Evolutionary conservation across 2,113 vertebrate species (phyloP).

Genomic region (Vulpes lagopus): DNA sequence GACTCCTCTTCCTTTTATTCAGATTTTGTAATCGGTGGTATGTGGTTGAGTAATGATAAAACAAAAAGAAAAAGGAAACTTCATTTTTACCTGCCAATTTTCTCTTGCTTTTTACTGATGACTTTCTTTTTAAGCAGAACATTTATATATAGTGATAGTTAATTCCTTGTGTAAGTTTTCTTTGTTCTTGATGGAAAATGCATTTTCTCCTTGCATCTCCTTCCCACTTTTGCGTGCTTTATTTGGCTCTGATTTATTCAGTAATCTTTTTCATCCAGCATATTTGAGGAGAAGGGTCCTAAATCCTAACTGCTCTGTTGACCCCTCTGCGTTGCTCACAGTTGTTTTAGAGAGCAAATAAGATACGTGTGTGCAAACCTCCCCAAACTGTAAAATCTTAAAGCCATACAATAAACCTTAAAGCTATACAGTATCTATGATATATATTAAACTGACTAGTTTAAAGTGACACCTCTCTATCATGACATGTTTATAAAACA

Average conservation of each 20-base stretch:
- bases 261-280: constrained; percentile 19
- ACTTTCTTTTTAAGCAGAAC: constrained; percentile 60
- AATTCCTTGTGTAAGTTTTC: constrained; percentile 58
- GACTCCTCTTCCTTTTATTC: constrained; percentile 52
- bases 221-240: constrained; percentile 52
- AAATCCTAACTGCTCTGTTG: neutral
- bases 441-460: neutral
- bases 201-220: constrained; percentile 44
- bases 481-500: neutral
- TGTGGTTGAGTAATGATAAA: constrained; percentile 57
- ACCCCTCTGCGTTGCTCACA: neutral
- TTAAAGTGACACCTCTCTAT: neutral
- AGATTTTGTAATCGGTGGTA: constrained; percentile 37
- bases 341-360: constrained; percentile 41
- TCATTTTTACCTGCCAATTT: constrained; percentile 68
- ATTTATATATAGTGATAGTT: constrained; percentile 64
- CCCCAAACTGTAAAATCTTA: neutral
- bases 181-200: constrained; percentile 70
- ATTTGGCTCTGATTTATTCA: constrained; percentile 62
- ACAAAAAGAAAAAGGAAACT: constrained; percentile 39
- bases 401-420: neutral
- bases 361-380: neutral
- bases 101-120: constrained; percentile 36
- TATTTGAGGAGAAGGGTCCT: neutral
- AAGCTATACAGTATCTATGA: neutral